A percentile compares a stretch with the other conserved stretches of the same genome.
Conservation (phyloP, 2,113 vertebrate genomes). For the Dermatemys mawii region DNA sequence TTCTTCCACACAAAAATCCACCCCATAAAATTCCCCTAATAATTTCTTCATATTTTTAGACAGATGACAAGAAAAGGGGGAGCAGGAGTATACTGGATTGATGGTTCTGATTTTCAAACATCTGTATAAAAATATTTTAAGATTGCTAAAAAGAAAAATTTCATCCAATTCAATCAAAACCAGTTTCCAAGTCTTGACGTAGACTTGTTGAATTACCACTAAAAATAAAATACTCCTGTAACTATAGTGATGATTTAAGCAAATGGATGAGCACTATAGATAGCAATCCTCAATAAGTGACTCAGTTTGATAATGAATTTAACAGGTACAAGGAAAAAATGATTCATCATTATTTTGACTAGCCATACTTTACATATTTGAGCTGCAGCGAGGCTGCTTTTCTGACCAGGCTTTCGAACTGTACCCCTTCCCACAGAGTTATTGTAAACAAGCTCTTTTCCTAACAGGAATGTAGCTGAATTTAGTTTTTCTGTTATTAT, state of each 20-base stretch:
- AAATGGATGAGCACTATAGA: not conserved
- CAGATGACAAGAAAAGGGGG: not conserved
- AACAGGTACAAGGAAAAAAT: conserved; percentile 1
- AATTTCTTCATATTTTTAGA: not conserved
- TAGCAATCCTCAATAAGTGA: not conserved
- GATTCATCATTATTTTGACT: not conserved
- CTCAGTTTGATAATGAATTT: not conserved
- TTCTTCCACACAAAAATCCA: not conserved
- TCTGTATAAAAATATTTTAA: not conserved
- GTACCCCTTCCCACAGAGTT: not conserved
- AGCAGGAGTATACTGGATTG: not conserved
- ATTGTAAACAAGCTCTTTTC: conserved; percentile 12
- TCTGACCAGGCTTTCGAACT: conserved; percentile 11
- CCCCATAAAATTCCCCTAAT: not conserved
- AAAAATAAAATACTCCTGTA: not conserved
- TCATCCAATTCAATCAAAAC: not conserved
- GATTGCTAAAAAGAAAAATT: not conserved
- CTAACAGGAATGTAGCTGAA: not conserved
- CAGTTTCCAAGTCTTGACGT: not conserved
- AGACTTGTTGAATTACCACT: not conserved
- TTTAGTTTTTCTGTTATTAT: not conserved
- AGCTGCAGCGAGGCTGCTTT: not conserved
- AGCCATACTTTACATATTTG: not conserved
- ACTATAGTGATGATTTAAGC: not conserved
- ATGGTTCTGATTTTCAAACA: not conserved